Evolutionary conservation across 2,888 invertebrate genomes (phyloP), one percentile per base, ranked within the genome.

Genomic region (Choristoneura rosaceana): DNA sequence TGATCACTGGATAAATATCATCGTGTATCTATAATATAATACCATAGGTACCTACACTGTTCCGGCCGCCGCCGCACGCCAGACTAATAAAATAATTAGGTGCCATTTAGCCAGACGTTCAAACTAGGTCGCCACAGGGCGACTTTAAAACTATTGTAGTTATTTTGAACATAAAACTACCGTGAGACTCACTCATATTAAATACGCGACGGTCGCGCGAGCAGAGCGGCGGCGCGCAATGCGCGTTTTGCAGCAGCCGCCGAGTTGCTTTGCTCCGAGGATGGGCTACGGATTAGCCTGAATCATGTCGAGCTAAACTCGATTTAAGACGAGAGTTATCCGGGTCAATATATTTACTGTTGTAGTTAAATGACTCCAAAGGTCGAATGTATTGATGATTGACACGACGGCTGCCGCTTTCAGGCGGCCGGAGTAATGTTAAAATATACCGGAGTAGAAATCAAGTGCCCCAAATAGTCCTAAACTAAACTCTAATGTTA

Each of bases 401-500:
- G 12, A 45, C 12, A 14, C 14, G n/a, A n/a, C 47, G n/a, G 14
- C 47, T 4, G n/a, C n/a, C 14, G 15, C 50, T 15, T 43, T 15
- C 2, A 50, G 50, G 17, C 55, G 55, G 55, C 55, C 25, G 55
- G 55, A 55, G 25, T n/a, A 55, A 55, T 55, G 17, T 50, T 50
- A 50, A 47, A n/a, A n/a, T n/a, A 55, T 4, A 55, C 25, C 25
- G 25, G 17, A 12, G 25, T 4, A 12, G 25, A 12, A 55, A 17
- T 25, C 50, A 12, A 25, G 25, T 17, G 25, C 55, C 25, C 55
- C 55, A 55, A 55, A 17, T 8, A 52, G 25, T 7, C 25, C 9
- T 55, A 55, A 55, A 55, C 55, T 17, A 55, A 55, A 55, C 25
- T 10, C n/a, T 59, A 59, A 59, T 34, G 38, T 59, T 59, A 34